These are phyloP conservation scores for Petromus typicus DNA, from an alignment of 2,113 vertebrate genomes.

Conservation along the genomic window DNA sequence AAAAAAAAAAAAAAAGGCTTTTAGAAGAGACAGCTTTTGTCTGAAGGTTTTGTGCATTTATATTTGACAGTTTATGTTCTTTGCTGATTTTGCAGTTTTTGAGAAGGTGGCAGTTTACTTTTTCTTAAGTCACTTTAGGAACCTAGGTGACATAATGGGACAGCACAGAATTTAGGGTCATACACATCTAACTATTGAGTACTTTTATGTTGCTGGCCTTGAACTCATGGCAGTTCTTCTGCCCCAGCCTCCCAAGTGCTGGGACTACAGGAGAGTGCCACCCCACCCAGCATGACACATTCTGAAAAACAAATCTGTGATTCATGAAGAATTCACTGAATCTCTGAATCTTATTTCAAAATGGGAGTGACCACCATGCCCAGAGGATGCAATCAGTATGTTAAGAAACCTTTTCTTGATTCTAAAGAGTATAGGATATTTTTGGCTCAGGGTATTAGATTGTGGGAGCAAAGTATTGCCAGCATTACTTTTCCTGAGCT, in stretches of 20 bases:
- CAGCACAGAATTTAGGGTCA: background rate
- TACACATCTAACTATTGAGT: background rate
- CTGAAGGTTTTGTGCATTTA: background rate
- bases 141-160: background rate
- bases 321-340: conserved; percentile 44
- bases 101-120: background rate
- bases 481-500: background rate
- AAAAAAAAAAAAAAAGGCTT: too few species aligned
- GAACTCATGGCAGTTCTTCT: background rate
- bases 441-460: background rate
- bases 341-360: conserved; percentile 20
- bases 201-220: background rate
- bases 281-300: background rate
- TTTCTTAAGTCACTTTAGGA: conserved; percentile 32
- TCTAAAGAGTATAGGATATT: conserved; percentile 2
- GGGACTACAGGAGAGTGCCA: background rate
- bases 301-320: conserved; percentile 37
- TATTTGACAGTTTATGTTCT: background rate
- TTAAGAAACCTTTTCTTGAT: background rate
- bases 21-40: background rate
- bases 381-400: background rate
- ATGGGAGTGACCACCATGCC: background rate
- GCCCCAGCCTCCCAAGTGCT: background rate
- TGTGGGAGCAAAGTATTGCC: background rate
- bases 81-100: background rate